Evolutionary conservation across 2,797 vertebrate genomes (phyloP), one percentile per base, ranked within the genome.

Genomic region (Centropyge bicolor): DNA sequence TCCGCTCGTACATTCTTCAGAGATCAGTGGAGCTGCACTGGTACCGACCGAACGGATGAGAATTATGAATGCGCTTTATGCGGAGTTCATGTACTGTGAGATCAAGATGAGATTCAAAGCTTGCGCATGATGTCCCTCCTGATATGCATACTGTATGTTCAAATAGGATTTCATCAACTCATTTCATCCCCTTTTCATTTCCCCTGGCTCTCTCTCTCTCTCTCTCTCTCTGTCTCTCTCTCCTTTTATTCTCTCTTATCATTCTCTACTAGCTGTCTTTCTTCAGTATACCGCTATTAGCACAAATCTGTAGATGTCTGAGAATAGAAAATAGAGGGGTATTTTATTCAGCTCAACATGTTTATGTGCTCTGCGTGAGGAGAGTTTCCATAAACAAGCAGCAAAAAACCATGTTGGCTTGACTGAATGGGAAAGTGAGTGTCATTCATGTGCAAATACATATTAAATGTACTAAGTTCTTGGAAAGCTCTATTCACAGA

Each of bases 401-500:
- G 31, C 62, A 45, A 13, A 49, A 64, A 60, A 46, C 10, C 8
- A 13, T 38, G 40, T 60, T 79, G 80, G 57, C 77, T 41, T 10
- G 45, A 70, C 8, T 73, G 45, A 86, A 66, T 70, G 72, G 40
- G 24, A 65, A 62, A 49, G 49, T 35, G 41, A 63, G 43, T 70
- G 63, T 76, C 67, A 80, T 79, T 87, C 80, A 86, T 86, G 78
- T 86, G 74, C 78, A 85, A 89, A 90, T 88, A 70, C 59, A 80
- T 55, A 61, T 65, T 83, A 76, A 68, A 67, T 80, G 48, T 45
- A 48, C 11, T 3, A 45, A 67, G 20, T 71, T 82, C 69, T 79
- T 70, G 24, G 43, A 70, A 62, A 77, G 13, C 38, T 40, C 78
- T 67, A 57, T 75, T 84, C 82, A 70, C 59, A 69, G 62, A 62